Conservation (phyloP, 2,888 invertebrate genomes). For the Molorchus minor region DNA sequence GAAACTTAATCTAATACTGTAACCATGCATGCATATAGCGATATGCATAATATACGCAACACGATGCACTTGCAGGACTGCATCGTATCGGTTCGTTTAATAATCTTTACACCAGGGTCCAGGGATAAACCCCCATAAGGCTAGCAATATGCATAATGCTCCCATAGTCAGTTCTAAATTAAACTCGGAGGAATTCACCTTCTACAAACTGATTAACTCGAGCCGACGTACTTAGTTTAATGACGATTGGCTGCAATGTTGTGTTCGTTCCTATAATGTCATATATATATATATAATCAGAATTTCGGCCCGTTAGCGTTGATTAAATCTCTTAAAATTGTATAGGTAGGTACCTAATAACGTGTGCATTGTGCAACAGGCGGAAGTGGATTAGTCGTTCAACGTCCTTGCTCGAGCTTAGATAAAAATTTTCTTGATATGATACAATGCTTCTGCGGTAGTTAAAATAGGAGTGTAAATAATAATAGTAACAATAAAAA, state of each 20-base stretch:
- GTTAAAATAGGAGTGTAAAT: too few species aligned
- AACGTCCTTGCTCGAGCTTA: background rate
- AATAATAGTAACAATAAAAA: too few species aligned
- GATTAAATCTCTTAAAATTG: constrained; percentile 28
- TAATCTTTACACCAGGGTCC: background rate
- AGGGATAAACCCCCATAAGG: constrained; percentile 6
- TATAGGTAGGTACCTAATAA: constrained; percentile 12
- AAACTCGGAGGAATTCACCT: constrained; percentile 28
- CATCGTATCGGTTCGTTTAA: background rate
- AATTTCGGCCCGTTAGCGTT: constrained; percentile 29
- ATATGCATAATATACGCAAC: background rate
- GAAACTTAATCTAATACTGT: background rate
- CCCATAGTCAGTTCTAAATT: constrained; percentile 19
- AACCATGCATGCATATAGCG: too few species aligned
- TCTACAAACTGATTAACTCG: constrained; percentile 30
- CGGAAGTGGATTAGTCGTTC: constrained; percentile 16
- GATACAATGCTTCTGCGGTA: background rate
- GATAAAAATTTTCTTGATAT: constrained; percentile 19
- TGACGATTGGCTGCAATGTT: constrained; percentile 42
- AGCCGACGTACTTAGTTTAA: constrained; percentile 36
- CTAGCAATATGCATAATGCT: constrained; percentile 20
- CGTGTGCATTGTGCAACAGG: constrained; percentile 6
- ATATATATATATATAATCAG: constrained; percentile 40
- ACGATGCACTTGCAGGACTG: background rate
- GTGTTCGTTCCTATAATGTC: constrained; percentile 36